Conservation (phyloP, 2,888 invertebrate genomes). For the Oscheius sp. region DNA sequence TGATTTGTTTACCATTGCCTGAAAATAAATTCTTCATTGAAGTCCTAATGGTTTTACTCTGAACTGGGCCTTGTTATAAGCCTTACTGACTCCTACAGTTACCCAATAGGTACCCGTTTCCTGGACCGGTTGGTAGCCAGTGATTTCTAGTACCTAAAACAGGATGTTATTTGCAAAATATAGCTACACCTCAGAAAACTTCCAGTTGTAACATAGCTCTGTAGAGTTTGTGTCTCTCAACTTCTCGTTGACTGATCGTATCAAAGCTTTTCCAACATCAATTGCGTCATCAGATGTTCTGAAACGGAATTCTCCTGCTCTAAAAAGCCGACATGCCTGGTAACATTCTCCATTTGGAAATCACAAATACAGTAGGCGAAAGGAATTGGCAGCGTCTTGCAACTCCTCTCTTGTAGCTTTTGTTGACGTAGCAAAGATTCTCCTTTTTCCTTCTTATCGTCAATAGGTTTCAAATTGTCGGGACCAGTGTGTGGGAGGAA, state of each 20-base stretch:
- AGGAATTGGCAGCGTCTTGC: conserved; percentile 49
- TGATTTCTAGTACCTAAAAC: neutral
- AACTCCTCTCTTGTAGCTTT: conserved; percentile 45
- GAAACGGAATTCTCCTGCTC: neutral
- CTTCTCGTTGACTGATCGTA: conserved; percentile 2
- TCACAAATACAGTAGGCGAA: conserved; percentile 58
- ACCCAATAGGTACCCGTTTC: conserved; percentile 21
- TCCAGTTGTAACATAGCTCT: conserved; percentile 10
- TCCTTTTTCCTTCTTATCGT: conserved; percentile 45
- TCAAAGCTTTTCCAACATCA: conserved; percentile 14
- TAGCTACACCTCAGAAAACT: neutral
- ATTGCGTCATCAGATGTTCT: conserved; percentile 18
- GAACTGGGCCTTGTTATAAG: conserved; percentile 26
- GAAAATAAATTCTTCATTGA: neutral
- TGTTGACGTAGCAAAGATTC: conserved; percentile 47
- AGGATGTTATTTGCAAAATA: neutral
- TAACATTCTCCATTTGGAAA: conserved; percentile 29
- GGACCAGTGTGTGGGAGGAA: conserved; percentile 40
- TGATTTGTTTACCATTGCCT: conserved; percentile 18
- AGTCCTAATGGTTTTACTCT: neutral
- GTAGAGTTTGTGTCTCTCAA: conserved; percentile 4
- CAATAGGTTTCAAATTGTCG: conserved; percentile 29
- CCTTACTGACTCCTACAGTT: neutral
- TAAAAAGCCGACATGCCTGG: neutral
- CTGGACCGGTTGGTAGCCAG: conserved; percentile 5